Percentiles rank a stretch among this genome's conserved stretches.
Evolutionary conservation across 2,888 invertebrate genomes (phyloP).

Genomic region (Mesorhabditis sp.): DNA sequence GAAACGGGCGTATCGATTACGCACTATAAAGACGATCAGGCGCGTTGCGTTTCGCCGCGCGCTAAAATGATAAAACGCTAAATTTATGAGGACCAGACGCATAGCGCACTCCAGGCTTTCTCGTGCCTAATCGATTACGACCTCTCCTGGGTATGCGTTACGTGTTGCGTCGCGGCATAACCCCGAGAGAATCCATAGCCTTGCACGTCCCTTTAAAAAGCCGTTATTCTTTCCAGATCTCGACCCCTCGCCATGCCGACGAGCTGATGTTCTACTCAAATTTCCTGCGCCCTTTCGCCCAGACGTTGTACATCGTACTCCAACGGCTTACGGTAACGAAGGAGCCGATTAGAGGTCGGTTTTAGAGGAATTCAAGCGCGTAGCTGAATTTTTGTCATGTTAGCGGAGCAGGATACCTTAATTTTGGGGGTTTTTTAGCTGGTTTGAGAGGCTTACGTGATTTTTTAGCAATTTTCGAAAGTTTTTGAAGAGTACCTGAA

Average conservation of each 20-base stretch:
- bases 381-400: conserved; percentile 6
- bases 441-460: neutral
- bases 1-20: too few species aligned
- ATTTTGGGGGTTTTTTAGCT: neutral
- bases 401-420: neutral
- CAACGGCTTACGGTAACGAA: conserved; percentile 11
- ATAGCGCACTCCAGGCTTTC: too few species aligned
- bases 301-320: conserved; percentile 35
- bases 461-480: too few species aligned
- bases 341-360: conserved; percentile 7
- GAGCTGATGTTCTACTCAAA: conserved; percentile 41
- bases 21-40: too few species aligned
- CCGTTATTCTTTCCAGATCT: neutral
- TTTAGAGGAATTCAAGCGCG: neutral
- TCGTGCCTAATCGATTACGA: too few species aligned
- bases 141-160: too few species aligned
- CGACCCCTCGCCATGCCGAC: conserved; percentile 12
- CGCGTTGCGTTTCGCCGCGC: too few species aligned
- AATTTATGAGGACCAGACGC: too few species aligned
- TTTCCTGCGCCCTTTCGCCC: conserved; percentile 45
- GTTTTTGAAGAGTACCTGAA: neutral
- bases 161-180: too few species aligned
- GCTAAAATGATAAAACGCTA: too few species aligned
- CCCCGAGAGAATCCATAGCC: too few species aligned
- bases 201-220: neutral